These are phyloP conservation scores for Aphis gossypii DNA, from an alignment of 1,140 invertebrate species.

Conservation along the genomic window DNA sequence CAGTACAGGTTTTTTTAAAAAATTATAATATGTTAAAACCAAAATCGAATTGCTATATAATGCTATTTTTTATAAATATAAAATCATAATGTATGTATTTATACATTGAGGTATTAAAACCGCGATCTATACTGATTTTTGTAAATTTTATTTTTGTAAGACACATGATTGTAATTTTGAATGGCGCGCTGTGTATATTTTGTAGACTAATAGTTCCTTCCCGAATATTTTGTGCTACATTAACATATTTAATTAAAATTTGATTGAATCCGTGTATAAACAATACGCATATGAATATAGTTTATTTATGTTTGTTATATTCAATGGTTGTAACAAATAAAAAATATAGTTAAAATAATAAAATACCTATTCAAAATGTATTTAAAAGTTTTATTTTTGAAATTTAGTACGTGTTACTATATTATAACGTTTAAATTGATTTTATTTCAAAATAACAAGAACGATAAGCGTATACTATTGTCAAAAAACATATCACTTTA, in stretches of 20 bases:
- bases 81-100: neutral
- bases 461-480: neutral
- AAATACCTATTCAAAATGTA: neutral
- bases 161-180: neutral
- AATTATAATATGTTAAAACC: neutral
- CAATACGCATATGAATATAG: neutral
- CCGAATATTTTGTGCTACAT: neutral
- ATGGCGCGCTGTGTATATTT: neutral
- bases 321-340: neutral
- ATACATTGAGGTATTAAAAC: neutral
- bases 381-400: neutral
- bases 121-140: neutral
- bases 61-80: neutral
- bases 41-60: neutral
- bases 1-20: neutral
- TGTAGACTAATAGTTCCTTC: neutral
- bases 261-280: neutral
- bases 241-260: neutral
- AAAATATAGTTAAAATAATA: neutral
- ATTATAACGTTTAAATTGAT: neutral
- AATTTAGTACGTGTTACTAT: neutral
- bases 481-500: neutral
- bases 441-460: neutral
- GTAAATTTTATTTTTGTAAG: constrained; percentile 22
- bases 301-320: neutral